Evolutionary conservation across 2,888 invertebrate genomes (phyloP).

Genomic region (Tenthredo distinguenda): DNA sequence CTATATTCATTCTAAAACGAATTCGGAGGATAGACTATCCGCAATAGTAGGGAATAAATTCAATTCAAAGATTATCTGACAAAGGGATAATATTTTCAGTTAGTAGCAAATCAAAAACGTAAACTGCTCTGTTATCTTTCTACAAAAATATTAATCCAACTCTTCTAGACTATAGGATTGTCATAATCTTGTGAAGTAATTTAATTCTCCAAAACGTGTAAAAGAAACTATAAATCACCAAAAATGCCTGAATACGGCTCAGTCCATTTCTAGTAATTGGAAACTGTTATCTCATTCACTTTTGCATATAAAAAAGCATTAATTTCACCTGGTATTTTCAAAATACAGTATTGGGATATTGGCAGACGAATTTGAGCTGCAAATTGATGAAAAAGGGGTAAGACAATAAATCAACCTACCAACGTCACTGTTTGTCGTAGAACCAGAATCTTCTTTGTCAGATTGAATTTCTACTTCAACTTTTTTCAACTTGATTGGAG

Average conservation of each 20-base stretch:
- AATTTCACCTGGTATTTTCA: not conserved
- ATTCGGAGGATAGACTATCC: slow-evolving; percentile 15
- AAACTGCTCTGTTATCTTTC: not conserved
- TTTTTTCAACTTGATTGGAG: slow-evolving; percentile 87
- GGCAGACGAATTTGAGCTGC: not conserved
- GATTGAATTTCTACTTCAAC: slow-evolving; percentile 87
- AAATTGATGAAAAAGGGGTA: not conserved
- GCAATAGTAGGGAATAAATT: not conserved
- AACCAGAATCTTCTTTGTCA: slow-evolving; percentile 79
- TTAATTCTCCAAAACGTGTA: not conserved
- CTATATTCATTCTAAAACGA: slow-evolving; percentile 24
- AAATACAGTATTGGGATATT: not conserved
- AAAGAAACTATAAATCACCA: not conserved
- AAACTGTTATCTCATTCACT: not conserved
- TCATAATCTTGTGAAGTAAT: not conserved
- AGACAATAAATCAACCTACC: slow-evolving; percentile 76
- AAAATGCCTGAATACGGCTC: not conserved
- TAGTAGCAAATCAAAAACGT: not conserved
- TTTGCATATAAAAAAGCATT: not conserved
- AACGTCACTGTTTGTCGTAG: slow-evolving; percentile 80
- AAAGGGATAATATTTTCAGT: not conserved
- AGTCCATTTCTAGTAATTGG: not conserved
- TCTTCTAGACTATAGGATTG: not conserved
- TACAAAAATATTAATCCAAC: not conserved
- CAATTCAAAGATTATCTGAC: not conserved